phyloP scores from a whole-genome alignment of 2,888 invertebrate species.

The Euzophera pinguis region DNA sequence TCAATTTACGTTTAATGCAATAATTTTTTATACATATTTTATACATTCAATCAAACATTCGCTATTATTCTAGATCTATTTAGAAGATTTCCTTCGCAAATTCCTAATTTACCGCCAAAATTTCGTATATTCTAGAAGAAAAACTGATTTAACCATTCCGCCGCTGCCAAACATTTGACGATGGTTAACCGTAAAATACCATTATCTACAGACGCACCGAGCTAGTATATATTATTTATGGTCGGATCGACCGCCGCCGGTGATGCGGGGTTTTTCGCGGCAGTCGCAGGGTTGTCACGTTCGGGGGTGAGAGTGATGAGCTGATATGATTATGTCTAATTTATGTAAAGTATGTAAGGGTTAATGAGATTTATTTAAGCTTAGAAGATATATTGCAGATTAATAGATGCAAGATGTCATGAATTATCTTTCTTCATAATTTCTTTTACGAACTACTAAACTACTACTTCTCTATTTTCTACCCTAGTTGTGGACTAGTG shows the following conservation, averaged over 20 bases:
- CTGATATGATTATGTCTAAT: conserved; percentile 3
- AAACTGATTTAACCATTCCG: conserved; percentile 54
- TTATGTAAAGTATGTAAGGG: neutral
- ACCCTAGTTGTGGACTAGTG: too few relatives aligned
- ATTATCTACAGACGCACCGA: conserved; percentile 77
- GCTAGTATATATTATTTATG: conserved; percentile 80
- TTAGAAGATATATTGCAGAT: too few relatives aligned
- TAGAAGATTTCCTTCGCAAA: neutral
- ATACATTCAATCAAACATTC: too few relatives aligned
- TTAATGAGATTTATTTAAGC: too few relatives aligned
- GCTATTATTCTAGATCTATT: too few relatives aligned
- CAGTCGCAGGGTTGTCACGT: conserved; percentile 42
- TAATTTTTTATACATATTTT: too few relatives aligned
- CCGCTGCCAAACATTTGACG: conserved; percentile 72
- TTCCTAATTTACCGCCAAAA: neutral
- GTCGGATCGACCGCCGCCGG: conserved; percentile 69
- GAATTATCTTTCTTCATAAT: too few relatives aligned
- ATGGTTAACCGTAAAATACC: conserved; percentile 75
- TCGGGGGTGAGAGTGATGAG: neutral
- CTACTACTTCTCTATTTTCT: too few relatives aligned
- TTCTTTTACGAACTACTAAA: too few relatives aligned
- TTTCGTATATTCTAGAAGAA: neutral
- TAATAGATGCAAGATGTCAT: too few relatives aligned
- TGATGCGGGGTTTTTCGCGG: conserved; percentile 60
- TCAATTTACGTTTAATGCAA: too few relatives aligned